Evolutionary conservation across 2,888 invertebrate species (phyloP), one percentile per base, ranked within the genome.

Genomic region (Malacosoma neustria): DNA sequence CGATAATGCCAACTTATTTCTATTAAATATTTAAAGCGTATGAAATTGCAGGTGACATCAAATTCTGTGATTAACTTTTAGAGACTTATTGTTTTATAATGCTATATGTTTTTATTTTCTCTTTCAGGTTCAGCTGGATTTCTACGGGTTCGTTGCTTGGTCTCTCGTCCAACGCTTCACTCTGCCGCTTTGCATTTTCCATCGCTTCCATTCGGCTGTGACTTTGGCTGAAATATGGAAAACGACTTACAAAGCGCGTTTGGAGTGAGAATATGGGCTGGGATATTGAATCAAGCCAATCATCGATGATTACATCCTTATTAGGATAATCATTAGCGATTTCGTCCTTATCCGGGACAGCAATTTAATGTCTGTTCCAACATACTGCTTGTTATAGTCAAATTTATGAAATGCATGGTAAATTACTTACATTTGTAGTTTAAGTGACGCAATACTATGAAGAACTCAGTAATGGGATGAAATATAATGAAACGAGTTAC

Each of bases 191-290:
- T 96, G 96, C 88, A 97, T 97, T 72, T 97, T 97, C 90, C 97
- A 97, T 82, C 93, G 97, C 57, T 97, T 97, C 90, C 96, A 97
- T 77, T 96, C 96, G 43, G 95, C 96, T 14, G 96, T 97, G 22
- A 95, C 96, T 85, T 90, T 97, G 51, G 96, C 96, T 49, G 96
- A 97, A 87, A 95, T 97, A 57, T 97, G 97, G 97, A 97, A 97
- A 87, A 96, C 95, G 57, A 95, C 94, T 79, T 96, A 96, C 89
- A 95, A 95, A 87, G 93, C 94, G 55, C 91, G 95, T 49, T 88
- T 95, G 72, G 95, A 95, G 87, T 95, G 92, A 92, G 68, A 53
- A 34, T 43, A 38, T 11, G 40, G 36, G 40, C 34, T 80, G 36
- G 46, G 42, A 43, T 46, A 52, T 50, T 45, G 60, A 54, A 57